phyloP scores from a whole-genome alignment of 2,797 vertebrate genomes.

The Chrysocyon brachyurus region DNA sequence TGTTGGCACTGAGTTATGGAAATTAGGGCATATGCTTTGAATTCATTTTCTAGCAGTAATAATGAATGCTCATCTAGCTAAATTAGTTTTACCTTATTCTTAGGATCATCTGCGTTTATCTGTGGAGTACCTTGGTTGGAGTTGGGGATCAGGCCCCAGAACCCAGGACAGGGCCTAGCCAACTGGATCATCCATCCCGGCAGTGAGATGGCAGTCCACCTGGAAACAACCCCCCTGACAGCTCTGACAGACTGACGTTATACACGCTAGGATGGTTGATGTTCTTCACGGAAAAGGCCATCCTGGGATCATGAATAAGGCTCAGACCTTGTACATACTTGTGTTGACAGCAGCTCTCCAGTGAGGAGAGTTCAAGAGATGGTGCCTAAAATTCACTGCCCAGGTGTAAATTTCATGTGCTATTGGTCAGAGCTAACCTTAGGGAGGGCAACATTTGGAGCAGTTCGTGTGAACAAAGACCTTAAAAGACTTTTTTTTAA shows the following conservation, averaged over 20 bases:
- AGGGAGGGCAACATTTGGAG: background rate
- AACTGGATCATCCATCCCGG: background rate
- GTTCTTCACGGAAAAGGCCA: background rate
- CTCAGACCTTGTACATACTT: background rate
- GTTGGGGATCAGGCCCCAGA: background rate
- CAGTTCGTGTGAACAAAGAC: background rate
- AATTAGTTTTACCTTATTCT: slow-evolving; percentile 10
- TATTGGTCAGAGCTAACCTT: background rate
- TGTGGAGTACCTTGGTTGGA: background rate
- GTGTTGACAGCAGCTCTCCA: background rate
- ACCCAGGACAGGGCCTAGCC: background rate
- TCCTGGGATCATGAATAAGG: background rate
- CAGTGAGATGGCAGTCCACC: background rate
- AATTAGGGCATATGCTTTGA: background rate
- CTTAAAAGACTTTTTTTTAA: slow-evolving; percentile 18
- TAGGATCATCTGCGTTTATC: background rate
- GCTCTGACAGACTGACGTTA: background rate
- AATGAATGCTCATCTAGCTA: background rate
- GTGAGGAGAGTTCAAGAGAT: background rate
- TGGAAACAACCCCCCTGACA: background rate
- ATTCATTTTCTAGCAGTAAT: background rate
- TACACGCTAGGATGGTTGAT: background rate
- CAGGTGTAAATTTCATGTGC: background rate
- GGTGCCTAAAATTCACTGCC: background rate
- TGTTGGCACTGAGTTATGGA: background rate